Evolutionary conservation across 2,888 invertebrate genomes (phyloP).

Genomic region (Latheticus oryzae): DNA sequence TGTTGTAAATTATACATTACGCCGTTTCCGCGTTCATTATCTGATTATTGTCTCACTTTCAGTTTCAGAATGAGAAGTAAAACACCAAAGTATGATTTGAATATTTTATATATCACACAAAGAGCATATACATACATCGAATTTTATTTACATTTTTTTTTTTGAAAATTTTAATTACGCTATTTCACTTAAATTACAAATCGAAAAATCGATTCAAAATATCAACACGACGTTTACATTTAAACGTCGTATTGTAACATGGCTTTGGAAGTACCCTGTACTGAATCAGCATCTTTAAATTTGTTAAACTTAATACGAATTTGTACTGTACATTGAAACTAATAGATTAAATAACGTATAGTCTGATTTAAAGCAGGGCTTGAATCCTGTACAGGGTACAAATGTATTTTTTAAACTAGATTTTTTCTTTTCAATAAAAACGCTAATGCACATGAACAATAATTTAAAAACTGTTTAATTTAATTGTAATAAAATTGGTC

Average conservation of each 20-base stretch:
- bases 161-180: constrained; percentile 60
- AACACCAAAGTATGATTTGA: constrained; percentile 58
- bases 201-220: constrained; percentile 47
- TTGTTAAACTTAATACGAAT: constrained; percentile 48
- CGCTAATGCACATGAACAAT: constrained; percentile 43
- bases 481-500: constrained; percentile 51
- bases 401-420: constrained; percentile 45
- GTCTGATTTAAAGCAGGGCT: constrained; percentile 28
- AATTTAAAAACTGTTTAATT: constrained; percentile 40
- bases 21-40: constrained; percentile 4
- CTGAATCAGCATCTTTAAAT: constrained; percentile 15
- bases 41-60: constrained; percentile 5
- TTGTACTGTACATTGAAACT: constrained; percentile 46
- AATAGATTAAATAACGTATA: constrained; percentile 33
- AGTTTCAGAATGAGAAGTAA: constrained; percentile 37
- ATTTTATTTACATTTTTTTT: constrained; percentile 64
- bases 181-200: constrained; percentile 55
- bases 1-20: constrained; percentile 7
- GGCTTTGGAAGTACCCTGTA: constrained; percentile 41
- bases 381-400: constrained; percentile 43
- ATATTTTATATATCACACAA: constrained; percentile 67
- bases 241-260: constrained; percentile 42
- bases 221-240: constrained; percentile 27
- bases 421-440: constrained; percentile 38
- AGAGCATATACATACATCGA: constrained; percentile 67